Conservation (phyloP, 1,140 invertebrate genomes). For the Neodiprion fabricii region DNA sequence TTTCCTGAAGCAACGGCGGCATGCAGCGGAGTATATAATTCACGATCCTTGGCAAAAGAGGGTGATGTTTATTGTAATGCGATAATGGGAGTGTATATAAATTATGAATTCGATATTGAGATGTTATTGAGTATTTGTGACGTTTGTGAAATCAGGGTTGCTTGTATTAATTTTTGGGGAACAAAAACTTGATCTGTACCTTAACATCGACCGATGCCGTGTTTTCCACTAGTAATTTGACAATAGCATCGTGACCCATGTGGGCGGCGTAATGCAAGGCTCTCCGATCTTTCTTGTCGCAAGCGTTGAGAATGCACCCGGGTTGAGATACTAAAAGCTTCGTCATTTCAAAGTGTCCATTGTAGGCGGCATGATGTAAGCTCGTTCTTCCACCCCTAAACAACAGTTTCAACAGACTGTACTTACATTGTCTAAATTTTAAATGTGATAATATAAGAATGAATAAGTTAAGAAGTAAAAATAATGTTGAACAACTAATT, state of each 20-base stretch:
- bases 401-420: slow-evolving; percentile 7
- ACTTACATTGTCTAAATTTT: not conserved
- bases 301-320: slow-evolving; percentile 69
- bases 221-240: slow-evolving; percentile 60
- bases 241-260: slow-evolving; percentile 64
- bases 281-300: slow-evolving; percentile 69
- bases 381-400: slow-evolving; percentile 64
- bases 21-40: slow-evolving; percentile 68
- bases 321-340: slow-evolving; percentile 62
- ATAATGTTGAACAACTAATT: too few species aligned
- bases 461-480: too few species aligned
- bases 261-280: slow-evolving; percentile 68
- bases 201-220: slow-evolving; percentile 66
- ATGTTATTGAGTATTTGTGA: not conserved
- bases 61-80: not conserved
- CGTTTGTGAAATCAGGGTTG: not conserved
- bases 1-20: slow-evolving; percentile 69
- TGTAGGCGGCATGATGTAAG: slow-evolving; percentile 71
- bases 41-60: slow-evolving; percentile 37
- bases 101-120: not conserved
- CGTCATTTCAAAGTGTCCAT: slow-evolving; percentile 67
- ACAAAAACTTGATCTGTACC: slow-evolving; percentile 53
- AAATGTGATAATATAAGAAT: not conserved
- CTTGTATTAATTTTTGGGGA: not conserved
- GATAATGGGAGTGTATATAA: not conserved